Evolutionary conservation across 2,113 vertebrate species (phyloP).

Genomic region (Clarias macrocephalus): DNA sequence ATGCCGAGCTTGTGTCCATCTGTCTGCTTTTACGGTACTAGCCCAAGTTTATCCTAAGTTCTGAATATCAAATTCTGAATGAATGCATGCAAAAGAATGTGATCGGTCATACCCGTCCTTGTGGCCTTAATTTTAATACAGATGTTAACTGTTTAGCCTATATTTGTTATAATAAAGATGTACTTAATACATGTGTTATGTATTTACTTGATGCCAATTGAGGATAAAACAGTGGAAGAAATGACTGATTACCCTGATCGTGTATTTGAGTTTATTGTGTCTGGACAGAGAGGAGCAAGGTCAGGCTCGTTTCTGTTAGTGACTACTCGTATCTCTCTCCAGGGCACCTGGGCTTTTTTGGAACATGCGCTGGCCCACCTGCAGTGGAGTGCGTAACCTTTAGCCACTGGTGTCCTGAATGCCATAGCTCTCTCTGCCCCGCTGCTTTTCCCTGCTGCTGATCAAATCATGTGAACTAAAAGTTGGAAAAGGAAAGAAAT

Average conservation of each 20-base stretch:
- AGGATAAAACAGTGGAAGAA: background rate
- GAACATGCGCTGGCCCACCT: slow-evolving; percentile 33
- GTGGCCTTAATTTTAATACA: background rate
- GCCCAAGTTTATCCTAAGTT: background rate
- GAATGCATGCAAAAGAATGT: background rate
- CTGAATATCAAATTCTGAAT: background rate
- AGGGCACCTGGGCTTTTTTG: slow-evolving; percentile 32
- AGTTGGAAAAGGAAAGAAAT: background rate
- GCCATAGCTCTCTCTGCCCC: background rate
- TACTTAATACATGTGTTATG: background rate
- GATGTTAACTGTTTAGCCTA: background rate
- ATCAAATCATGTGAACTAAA: slow-evolving; percentile 1
- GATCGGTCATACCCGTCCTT: background rate
- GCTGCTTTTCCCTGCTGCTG: background rate
- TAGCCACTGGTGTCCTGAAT: background rate
- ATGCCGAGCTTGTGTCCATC: slow-evolving; percentile 1
- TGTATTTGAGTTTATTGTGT: background rate
- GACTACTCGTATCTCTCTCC: slow-evolving; percentile 33
- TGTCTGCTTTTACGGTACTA: background rate
- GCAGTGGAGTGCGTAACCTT: slow-evolving; percentile 16
- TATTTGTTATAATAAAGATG: background rate
- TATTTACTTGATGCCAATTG: background rate
- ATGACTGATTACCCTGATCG: background rate
- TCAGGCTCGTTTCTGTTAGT: slow-evolving; percentile 26
- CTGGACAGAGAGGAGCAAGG: slow-evolving; percentile 3